A percentile compares a stretch with the other conserved stretches of the same genome.
These are phyloP conservation scores for Pterobdella sp. DNA, from an alignment of 2,888 invertebrate genomes.

Conservation along the genomic window DNA sequence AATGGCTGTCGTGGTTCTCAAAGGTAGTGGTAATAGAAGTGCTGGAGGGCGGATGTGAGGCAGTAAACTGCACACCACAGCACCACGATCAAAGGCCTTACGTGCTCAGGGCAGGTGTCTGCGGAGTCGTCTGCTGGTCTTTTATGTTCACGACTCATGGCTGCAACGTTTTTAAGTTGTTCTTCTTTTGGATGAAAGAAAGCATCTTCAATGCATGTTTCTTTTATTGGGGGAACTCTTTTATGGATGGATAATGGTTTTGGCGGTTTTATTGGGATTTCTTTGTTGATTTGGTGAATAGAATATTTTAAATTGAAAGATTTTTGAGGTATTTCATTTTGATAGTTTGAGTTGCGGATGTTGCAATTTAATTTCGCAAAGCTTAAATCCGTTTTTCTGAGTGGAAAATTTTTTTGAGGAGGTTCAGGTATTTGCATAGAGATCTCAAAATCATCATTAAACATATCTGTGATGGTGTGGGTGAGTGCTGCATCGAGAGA, in stretches of 20 bases:
- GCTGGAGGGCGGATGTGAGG: neutral
- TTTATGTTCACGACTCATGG: neutral
- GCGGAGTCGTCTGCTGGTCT: neutral
- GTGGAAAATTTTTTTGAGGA: too few relatives aligned
- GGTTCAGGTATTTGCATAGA: too few relatives aligned
- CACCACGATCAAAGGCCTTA: conserved; percentile 6
- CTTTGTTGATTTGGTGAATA: neutral
- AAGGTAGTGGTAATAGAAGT: conserved; percentile 7
- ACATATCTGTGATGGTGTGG: too few relatives aligned
- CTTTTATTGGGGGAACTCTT: neutral
- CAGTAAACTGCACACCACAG: neutral
- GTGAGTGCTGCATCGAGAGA: too few relatives aligned
- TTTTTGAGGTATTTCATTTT: too few relatives aligned
- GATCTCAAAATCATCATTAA: too few relatives aligned
- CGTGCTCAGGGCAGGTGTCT: neutral
- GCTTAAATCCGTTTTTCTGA: too few relatives aligned
- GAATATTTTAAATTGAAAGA: too few relatives aligned
- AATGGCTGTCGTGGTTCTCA: neutral
- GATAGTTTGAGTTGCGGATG: too few relatives aligned
- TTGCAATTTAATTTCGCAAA: too few relatives aligned
- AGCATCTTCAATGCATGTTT: too few relatives aligned
- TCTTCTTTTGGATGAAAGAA: neutral
- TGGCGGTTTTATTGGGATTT: neutral
- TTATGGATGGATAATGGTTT: neutral
- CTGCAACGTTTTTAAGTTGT: neutral